phyloP scores from a whole-genome alignment of 2,113 vertebrate genomes.

The Tachuris rubrigastra region DNA sequence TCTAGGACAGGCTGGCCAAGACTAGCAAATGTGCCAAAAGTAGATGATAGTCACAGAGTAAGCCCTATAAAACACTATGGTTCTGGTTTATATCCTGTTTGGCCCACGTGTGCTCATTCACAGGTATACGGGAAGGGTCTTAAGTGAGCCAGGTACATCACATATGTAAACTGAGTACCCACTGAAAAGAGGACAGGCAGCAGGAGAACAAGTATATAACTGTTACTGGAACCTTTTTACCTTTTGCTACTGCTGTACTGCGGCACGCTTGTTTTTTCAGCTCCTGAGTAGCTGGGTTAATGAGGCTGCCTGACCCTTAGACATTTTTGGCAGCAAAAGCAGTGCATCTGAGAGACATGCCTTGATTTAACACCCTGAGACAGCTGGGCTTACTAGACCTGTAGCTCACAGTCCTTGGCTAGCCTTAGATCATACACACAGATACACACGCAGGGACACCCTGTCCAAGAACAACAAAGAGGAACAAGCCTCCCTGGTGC shows the following conservation, averaged over 20 bases:
- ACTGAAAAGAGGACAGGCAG: not conserved
- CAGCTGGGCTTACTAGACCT: constrained; percentile 21
- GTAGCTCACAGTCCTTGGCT: constrained; percentile 3
- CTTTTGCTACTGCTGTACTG: not conserved
- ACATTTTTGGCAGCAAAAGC: constrained; percentile 49
- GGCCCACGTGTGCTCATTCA: not conserved
- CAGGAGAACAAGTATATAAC: not conserved
- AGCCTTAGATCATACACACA: not conserved
- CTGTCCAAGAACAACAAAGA: constrained; percentile 11
- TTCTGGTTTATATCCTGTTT: not conserved
- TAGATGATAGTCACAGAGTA: not conserved
- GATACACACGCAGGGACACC: not conserved
- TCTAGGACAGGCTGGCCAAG: not conserved
- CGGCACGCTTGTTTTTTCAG: not conserved
- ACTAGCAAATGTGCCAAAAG: not conserved
- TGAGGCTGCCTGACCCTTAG: constrained; percentile 31
- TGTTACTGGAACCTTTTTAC: not conserved
- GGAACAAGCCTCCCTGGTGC: not conserved
- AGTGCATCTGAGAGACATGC: constrained; percentile 7
- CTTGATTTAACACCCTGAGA: constrained; percentile 37
- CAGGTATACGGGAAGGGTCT: not conserved
- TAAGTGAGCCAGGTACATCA: not conserved
- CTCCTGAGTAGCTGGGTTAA: constrained; percentile 31
- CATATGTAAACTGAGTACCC: not conserved
- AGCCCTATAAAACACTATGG: not conserved